Evolutionary conservation across 2,113 vertebrate species (phyloP).

Genomic region (Neolamprologus modestus): DNA sequence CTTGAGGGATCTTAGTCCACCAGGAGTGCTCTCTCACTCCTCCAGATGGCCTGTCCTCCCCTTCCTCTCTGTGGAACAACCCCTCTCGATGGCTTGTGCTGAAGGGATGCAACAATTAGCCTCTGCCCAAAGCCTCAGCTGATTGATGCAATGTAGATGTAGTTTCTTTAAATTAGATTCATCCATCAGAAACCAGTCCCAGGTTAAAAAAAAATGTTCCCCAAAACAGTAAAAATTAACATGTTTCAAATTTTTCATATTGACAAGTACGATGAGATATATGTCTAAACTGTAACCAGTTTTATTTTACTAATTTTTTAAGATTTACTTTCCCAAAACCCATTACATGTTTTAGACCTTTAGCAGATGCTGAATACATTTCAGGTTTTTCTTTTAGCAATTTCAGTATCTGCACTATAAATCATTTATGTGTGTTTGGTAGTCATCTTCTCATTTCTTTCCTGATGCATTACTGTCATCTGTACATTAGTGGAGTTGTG

Average conservation of each 20-base stretch:
- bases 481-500: neutral
- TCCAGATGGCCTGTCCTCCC: constrained; percentile 38
- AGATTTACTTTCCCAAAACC: neutral
- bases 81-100: neutral
- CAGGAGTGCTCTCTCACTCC: constrained; percentile 12
- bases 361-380: neutral
- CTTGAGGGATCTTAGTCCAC: constrained; percentile 3
- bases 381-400: neutral
- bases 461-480: neutral
- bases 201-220: neutral
- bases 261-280: neutral
- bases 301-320: neutral
- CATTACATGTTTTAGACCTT: neutral
- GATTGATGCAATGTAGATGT: neutral
- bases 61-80: neutral
- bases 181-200: neutral
- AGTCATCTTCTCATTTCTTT: neutral
- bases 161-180: neutral
- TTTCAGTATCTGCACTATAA: neutral
- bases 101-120: constrained; percentile 29
- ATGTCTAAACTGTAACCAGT: neutral
- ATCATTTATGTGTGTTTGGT: neutral
- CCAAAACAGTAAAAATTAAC: neutral
- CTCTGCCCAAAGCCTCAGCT: constrained; percentile 12
- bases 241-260: neutral